These are phyloP conservation scores for Leptopilina clavipes DNA, from an alignment of 1,140 invertebrate genomes.

Conservation along the genomic window DNA sequence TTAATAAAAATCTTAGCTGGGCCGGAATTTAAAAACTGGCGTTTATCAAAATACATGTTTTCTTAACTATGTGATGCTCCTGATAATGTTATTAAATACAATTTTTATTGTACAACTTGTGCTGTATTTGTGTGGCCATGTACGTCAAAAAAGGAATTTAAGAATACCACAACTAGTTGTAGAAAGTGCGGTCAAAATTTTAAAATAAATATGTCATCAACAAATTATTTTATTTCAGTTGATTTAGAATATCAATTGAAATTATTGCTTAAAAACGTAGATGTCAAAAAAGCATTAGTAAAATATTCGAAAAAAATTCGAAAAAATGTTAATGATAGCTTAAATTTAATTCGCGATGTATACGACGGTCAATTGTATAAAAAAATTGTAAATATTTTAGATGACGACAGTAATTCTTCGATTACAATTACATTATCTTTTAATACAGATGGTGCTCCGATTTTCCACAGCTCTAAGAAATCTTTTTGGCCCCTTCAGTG, in stretches of 20 bases:
- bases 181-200: background rate
- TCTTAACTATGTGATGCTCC: constrained; percentile 32
- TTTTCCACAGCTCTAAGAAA: constrained; percentile 42
- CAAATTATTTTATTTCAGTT: constrained; percentile 39
- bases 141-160: constrained; percentile 9
- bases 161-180: background rate
- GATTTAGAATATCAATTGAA: constrained; percentile 44
- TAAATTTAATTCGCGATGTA: background rate
- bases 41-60: constrained; percentile 20
- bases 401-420: too few species aligned
- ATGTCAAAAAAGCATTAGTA: constrained; percentile 32
- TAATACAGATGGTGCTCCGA: constrained; percentile 50
- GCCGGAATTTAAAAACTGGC: constrained; percentile 24
- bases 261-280: constrained; percentile 27
- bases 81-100: background rate
- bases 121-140: background rate
- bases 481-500: constrained; percentile 52
- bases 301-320: background rate
- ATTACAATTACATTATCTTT: constrained; percentile 45
- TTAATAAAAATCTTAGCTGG: constrained; percentile 31
- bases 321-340: background rate
- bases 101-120: constrained; percentile 38
- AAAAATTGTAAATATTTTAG: background rate
- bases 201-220: background rate
- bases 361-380: background rate